Base-by-base conservation (phyloP, 2,113 vertebrate genomes). In the Dasyprocta punctata region DNA sequence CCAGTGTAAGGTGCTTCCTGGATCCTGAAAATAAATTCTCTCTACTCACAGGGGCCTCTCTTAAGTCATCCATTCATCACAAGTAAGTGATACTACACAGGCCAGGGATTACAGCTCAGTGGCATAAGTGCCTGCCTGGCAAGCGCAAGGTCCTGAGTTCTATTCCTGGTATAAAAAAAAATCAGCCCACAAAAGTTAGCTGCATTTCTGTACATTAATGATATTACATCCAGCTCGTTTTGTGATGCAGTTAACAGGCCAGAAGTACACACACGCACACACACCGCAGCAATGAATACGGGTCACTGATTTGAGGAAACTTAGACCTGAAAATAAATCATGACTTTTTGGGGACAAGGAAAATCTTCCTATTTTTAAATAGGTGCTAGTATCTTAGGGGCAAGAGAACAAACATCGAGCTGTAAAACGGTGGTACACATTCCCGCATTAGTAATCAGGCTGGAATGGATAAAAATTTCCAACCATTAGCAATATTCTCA, bases 1-100 rank as follows among this genome's bases (percentile, higher is more conserved):
- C 91, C 80, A 86, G 85, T 93, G n/a, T 28, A 92, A 92, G 84
- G 28, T 73, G 69, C 80, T 93, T 49, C 83, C 89, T 80, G 6
- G 2, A 3, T 47, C 60, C 44, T 56, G 16, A 90, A 67, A 86
- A 28, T 13, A 77, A 93, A 61, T 86, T 54, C 52, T 89, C 61
- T 87, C 9, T 52, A 26, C 60, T 87, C 75, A 67, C 82, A 85
- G 89, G 12, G 56, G 69, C n/a, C 82, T 67, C n/a, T n/a, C n/a
- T n/a, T n/a, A 60, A 75, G 71, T 82, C 54, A 82, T 71, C 56
- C 36, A 82, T 80, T 81, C 61, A 58, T 0, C n/a, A 75, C 69
- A 83, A 95, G 89, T 9, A n/a, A 73, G 58, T 17, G 82, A 71
- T 78, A n/a, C n/a, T n/a, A n/a, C n/a, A n/a, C n/a, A n/a, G n/a